Base-by-base conservation (phyloP, 2,113 vertebrate genomes). In the Rhipidura dahli region DNA sequence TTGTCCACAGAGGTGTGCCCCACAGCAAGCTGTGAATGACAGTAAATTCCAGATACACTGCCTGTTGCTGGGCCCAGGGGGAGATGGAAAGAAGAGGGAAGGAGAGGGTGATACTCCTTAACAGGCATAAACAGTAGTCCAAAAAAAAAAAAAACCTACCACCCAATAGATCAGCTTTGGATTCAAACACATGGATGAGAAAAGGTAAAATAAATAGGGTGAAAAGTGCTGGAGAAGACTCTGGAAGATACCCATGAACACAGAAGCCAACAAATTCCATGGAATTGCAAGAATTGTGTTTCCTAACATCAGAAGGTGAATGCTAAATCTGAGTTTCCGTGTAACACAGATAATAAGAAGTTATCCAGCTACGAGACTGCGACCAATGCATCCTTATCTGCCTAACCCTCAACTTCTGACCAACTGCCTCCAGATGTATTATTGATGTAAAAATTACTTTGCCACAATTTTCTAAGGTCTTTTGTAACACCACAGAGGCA, bases 111-210 rank as follows among this genome's bases (percentile, higher is more conserved):
- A 61, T 71, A 9, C 11, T 73, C 19, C 23, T 57, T 26, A 79
- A 10, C 24, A 73, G n/a, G 35, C 24, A 22, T 9, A 60, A 82
- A 75, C 9, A 76, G 4, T 47, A 16, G 22, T 56, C 9, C 11
- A 59, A 45, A 83, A 66, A 35, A 37, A 2, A 2, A 13, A 50
- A 50, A 50, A 15, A 50, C 49, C 49, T 50, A 27, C 49, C 14
- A n/a, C 5, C 12, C 45, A 66, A 12, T 0, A 87, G 27, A 61
- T 63, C 13, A 39, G 22, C 21, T 83, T 91, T 76, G 0, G 0
- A 49, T 3, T 68, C 7, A 77, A 33, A 77, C 12, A 68, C 0
- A 1, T 15, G 9, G 73, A 56, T 22, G 11, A 64, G 39, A 59
- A 76, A 75, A 68, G 5, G 30, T 18, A 35, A 73, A 39, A 78